These are phyloP conservation scores for Antennarius maculatus DNA, from an alignment of 2,797 vertebrate species.

Conservation along the genomic window DNA sequence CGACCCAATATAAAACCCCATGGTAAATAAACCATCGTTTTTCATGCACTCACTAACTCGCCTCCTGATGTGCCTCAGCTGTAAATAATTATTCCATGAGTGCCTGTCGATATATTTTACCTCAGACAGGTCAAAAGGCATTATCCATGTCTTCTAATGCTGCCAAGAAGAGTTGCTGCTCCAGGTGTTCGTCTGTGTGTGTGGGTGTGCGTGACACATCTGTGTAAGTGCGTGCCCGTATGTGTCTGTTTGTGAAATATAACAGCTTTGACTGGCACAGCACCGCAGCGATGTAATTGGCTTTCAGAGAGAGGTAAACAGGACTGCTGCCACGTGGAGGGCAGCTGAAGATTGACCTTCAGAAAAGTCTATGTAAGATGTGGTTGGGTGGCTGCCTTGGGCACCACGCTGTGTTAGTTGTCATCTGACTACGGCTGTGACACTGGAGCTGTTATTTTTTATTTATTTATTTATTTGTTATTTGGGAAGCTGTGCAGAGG, in stretches of 20 bases:
- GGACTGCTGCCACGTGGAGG: constrained; percentile 66
- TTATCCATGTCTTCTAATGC: constrained; percentile 48
- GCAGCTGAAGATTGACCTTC: constrained; percentile 81
- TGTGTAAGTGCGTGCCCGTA: constrained; percentile 44
- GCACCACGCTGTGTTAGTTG: constrained; percentile 67
- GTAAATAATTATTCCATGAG: constrained; percentile 65
- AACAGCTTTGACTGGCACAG: constrained; percentile 62
- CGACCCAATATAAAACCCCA: constrained; percentile 67
- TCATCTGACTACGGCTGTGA: constrained; percentile 65
- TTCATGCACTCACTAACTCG: constrained; percentile 56
- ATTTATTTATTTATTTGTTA: background rate
- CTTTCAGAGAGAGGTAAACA: constrained; percentile 82
- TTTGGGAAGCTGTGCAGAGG: background rate
- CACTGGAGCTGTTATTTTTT: constrained; percentile 57
- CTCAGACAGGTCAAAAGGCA: constrained; percentile 64
- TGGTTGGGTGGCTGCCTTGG: constrained; percentile 65
- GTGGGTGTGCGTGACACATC: constrained; percentile 27
- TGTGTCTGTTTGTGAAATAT: constrained; percentile 58
- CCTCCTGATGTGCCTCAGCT: constrained; percentile 55
- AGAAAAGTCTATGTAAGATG: constrained; percentile 48
- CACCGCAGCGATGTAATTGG: constrained; percentile 75
- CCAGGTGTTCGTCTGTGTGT: constrained; percentile 62
- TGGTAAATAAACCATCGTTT: constrained; percentile 67
- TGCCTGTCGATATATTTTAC: constrained; percentile 62
- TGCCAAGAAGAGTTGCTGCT: constrained; percentile 61